Percentiles rank a stretch among this genome's conserved stretches.
Evolutionary conservation across 2,113 vertebrate species (phyloP).

Genomic region (Oxygymnocypris stewartii): DNA sequence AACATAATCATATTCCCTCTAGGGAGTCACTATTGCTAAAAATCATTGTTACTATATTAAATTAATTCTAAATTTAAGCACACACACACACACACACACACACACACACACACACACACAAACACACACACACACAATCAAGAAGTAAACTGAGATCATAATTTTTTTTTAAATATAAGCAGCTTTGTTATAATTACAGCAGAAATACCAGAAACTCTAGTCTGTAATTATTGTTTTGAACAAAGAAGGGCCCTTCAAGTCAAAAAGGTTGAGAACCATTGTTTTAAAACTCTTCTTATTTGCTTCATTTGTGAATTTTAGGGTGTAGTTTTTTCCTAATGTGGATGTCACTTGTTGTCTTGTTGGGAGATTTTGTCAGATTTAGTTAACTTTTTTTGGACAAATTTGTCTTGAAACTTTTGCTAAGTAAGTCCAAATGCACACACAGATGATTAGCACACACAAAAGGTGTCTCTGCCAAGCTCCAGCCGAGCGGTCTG

Average conservation of each 20-base stretch:
- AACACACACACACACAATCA: background rate
- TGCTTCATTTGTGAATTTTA: background rate
- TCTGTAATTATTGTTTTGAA: background rate
- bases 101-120: too few relatives aligned
- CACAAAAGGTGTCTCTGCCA: conserved; percentile 22
- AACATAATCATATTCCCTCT: too few relatives aligned
- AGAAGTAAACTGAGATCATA: background rate
- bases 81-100: background rate
- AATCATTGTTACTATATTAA: too few relatives aligned
- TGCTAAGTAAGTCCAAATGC: background rate
- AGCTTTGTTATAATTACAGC: background rate
- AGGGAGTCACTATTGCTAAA: too few relatives aligned
- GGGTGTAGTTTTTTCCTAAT: background rate
- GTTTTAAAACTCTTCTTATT: background rate
- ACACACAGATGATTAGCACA: conserved; percentile 16
- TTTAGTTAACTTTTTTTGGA: background rate
- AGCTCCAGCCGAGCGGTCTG: conserved; percentile 37
- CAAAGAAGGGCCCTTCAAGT: background rate
- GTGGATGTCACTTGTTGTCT: background rate
- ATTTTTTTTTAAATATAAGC: background rate
- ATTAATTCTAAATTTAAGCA: too few relatives aligned
- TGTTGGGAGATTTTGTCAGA: background rate
- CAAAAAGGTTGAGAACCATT: background rate
- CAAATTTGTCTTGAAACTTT: background rate
- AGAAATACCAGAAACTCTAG: background rate